A percentile compares a stretch with the other conserved stretches of the same genome.
These are phyloP conservation scores for Lutjanus argentimaculatus DNA, from an alignment of 2,797 vertebrate species.

Conservation along the genomic window DNA sequence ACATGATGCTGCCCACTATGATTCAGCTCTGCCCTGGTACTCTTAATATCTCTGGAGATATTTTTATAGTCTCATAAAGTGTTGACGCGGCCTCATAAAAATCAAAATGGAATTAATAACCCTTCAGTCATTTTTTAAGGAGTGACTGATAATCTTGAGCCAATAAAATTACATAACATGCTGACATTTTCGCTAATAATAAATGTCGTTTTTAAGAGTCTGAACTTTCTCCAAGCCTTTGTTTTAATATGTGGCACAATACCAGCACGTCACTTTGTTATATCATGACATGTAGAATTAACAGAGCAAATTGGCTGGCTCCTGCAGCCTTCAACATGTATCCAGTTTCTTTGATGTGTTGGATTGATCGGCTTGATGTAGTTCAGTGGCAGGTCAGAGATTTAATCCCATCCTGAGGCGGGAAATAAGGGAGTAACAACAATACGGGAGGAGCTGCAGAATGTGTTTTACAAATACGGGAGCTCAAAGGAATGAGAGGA, in stretches of 20 bases:
- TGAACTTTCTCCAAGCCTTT: slow-evolving; percentile 6
- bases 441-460: slow-evolving; percentile 57
- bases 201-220: slow-evolving; percentile 5
- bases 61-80: slow-evolving; percentile 6
- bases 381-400: slow-evolving; percentile 65
- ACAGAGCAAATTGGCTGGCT: slow-evolving; percentile 2
- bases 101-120: not conserved
- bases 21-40: not conserved
- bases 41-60: slow-evolving; percentile 2
- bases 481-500: slow-evolving; percentile 47
- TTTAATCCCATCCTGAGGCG: slow-evolving; percentile 54
- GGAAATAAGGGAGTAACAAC: slow-evolving; percentile 59
- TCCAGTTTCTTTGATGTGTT: slow-evolving; percentile 7
- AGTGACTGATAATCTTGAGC: not conserved
- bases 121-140: slow-evolving; percentile 1
- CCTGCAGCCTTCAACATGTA: not conserved
- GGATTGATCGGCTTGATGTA: slow-evolving; percentile 1
- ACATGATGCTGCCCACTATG: slow-evolving; percentile 4
- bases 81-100: not conserved
- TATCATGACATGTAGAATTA: slow-evolving; percentile 12
- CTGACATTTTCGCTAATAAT: slow-evolving; percentile 25
- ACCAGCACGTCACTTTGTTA: not conserved
- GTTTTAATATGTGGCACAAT: slow-evolving; percentile 8
- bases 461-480: slow-evolving; percentile 65
- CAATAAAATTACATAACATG: slow-evolving; percentile 34